These are phyloP conservation scores for Acipenser ruthenus DNA, from an alignment of 2,797 vertebrate species.

Conservation along the genomic window DNA sequence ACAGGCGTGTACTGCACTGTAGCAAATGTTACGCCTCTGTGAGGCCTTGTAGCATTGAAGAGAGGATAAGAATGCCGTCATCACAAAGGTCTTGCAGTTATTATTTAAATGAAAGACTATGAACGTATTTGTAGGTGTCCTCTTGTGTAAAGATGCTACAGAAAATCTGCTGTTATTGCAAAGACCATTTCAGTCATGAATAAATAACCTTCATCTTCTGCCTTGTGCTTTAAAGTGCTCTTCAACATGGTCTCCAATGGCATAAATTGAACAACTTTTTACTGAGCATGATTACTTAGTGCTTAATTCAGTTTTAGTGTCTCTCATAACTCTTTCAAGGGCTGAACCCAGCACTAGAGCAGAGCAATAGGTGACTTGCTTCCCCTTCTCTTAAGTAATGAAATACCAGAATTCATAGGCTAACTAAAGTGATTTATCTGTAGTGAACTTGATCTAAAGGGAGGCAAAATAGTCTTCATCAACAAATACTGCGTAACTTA, in stretches of 20 bases:
- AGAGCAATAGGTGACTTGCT: not conserved
- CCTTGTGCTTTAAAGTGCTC: slow-evolving; percentile 13
- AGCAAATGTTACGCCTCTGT: too few species aligned
- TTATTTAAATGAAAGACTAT: too few species aligned
- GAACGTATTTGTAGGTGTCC: too few species aligned
- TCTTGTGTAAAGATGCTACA: too few species aligned
- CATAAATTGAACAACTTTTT: not conserved
- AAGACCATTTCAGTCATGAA: slow-evolving; percentile 12
- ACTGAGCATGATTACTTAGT: too few species aligned
- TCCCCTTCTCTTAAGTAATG: slow-evolving; percentile 10
- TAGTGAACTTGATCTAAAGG: not conserved
- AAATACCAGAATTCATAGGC: slow-evolving; percentile 2
- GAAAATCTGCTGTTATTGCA: too few species aligned
- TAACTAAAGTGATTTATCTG: slow-evolving; percentile 1
- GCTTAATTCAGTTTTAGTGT: too few species aligned
- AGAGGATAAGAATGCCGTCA: too few species aligned
- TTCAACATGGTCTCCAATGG: not conserved
- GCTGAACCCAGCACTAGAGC: slow-evolving; percentile 18
- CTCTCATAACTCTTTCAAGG: too few species aligned
- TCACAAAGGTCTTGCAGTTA: too few species aligned
- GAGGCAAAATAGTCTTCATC: slow-evolving; percentile 5
- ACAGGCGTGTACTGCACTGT: too few species aligned
- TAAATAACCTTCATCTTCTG: slow-evolving; percentile 33
- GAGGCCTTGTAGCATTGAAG: too few species aligned
- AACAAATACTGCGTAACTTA: slow-evolving; percentile 5